Conservation (phyloP, 2,888 invertebrate genomes). For the Ormyrus labotus region DNA sequence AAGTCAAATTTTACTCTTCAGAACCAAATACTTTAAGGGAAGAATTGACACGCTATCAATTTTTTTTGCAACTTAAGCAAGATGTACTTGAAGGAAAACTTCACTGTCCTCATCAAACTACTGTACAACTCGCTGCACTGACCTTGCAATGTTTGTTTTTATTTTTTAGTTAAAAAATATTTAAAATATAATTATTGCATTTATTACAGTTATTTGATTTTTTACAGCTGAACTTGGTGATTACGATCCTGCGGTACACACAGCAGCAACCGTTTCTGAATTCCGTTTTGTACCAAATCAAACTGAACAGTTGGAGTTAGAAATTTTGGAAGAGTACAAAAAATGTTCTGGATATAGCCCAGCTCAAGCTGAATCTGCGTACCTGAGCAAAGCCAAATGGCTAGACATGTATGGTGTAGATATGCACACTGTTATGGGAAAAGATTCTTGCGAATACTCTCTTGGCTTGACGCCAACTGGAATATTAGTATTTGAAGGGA, state of each 20-base stretch:
- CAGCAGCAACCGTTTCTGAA: slow-evolving; percentile 97
- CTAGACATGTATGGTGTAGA: slow-evolving; percentile 99
- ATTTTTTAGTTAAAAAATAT: neutral
- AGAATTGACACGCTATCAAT: slow-evolving; percentile 98
- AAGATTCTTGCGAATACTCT: slow-evolving; percentile 97
- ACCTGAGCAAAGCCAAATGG: slow-evolving; percentile 97
- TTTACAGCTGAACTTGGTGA: slow-evolving; percentile 95
- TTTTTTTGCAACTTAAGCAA: slow-evolving; percentile 97
- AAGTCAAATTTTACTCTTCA: slow-evolving; percentile 99
- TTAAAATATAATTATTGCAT: neutral
- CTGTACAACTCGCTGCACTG: slow-evolving; percentile 93
- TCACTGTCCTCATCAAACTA: slow-evolving; percentile 90
- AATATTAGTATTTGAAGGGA: slow-evolving; percentile 97
- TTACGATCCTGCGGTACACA: slow-evolving; percentile 93
- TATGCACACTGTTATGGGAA: slow-evolving; percentile 97
- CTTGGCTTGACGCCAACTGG: slow-evolving; percentile 98
- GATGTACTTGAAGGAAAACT: slow-evolving; percentile 95
- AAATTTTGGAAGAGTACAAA: slow-evolving; percentile 94
- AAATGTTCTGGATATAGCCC: slow-evolving; percentile 92
- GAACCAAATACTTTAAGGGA: slow-evolving; percentile 98
- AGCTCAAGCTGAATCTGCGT: slow-evolving; percentile 96
- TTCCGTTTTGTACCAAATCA: slow-evolving; percentile 98
- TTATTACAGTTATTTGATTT: neutral
- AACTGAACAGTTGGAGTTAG: slow-evolving; percentile 96
- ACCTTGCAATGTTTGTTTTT: slow-evolving; percentile 89